Percentiles rank a stretch among this genome's conserved stretches.
phyloP scores from a whole-genome alignment of 2,113 vertebrate species.

The Chloropsis cyanopogon region DNA sequence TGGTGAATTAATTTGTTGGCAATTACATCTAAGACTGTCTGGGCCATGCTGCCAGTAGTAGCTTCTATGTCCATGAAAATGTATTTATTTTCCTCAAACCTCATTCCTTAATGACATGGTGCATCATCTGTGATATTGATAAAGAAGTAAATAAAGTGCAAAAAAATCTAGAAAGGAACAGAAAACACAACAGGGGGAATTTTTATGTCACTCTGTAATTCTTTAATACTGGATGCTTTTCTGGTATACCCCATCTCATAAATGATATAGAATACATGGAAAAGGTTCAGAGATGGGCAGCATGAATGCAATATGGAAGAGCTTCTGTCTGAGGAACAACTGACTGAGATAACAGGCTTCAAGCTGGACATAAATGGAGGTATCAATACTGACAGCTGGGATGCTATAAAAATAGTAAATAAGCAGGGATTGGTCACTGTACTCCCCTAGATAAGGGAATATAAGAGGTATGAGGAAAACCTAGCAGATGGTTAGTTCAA shows the following conservation, averaged over 20 bases:
- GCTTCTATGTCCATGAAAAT: background rate
- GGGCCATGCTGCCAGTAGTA: background rate
- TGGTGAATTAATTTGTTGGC: conserved; percentile 58
- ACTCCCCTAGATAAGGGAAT: background rate
- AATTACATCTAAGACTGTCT: conserved; percentile 41
- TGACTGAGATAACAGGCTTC: background rate
- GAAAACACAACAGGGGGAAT: background rate
- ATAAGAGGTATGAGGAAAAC: background rate
- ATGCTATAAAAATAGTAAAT: background rate
- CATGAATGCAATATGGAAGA: background rate
- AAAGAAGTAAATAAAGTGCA: background rate
- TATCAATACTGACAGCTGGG: background rate
- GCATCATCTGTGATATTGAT: background rate
- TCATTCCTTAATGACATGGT: background rate
- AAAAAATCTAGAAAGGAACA: background rate
- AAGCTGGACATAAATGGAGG: background rate
- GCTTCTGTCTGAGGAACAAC: background rate
- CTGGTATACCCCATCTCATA: background rate
- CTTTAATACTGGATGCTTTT: background rate
- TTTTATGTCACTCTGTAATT: background rate
- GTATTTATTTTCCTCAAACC: conserved; percentile 21
- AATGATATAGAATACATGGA: background rate
- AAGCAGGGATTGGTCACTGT: background rate
- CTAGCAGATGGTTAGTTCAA: background rate
- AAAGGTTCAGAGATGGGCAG: background rate